phyloP scores from a whole-genome alignment of 2,113 vertebrate species.

The Meriones unguiculatus region DNA sequence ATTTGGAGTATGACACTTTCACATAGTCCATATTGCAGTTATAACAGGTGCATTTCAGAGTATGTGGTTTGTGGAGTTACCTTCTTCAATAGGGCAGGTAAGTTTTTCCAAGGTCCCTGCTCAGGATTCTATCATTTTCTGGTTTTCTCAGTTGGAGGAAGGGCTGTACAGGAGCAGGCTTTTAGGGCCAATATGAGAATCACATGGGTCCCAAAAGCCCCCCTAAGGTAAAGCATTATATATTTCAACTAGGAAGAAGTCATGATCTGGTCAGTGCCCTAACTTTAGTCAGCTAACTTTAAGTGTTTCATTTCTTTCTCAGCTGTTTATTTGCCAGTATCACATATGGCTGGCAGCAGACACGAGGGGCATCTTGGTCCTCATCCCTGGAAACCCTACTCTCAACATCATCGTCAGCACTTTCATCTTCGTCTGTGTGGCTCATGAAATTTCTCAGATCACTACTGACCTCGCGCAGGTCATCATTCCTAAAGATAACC shows the following conservation, averaged over 20 bases:
- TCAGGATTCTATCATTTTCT: not conserved
- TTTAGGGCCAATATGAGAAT: not conserved
- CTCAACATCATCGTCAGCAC: slow-evolving; percentile 97
- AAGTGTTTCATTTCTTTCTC: slow-evolving; percentile 37
- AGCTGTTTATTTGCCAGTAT: slow-evolving; percentile 99
- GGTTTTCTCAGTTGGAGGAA: not conserved
- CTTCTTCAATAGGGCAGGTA: slow-evolving; percentile 43
- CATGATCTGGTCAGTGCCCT: not conserved
- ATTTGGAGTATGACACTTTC: slow-evolving; percentile 56
- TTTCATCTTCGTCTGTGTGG: slow-evolving; percentile 98
- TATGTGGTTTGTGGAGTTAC: slow-evolving; percentile 44
- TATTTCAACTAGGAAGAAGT: slow-evolving; percentile 10
- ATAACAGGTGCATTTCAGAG: slow-evolving; percentile 3
- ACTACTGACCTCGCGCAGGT: slow-evolving; percentile 97
- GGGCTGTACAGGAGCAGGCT: not conserved
- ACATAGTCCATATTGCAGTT: slow-evolving; percentile 22
- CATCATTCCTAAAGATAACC: slow-evolving; percentile 95
- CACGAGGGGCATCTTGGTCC: slow-evolving; percentile 96
- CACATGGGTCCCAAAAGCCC: not conserved
- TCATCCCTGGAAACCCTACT: slow-evolving; percentile 95
- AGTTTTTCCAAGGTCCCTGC: not conserved
- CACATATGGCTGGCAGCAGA: slow-evolving; percentile 99
- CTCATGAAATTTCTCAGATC: slow-evolving; percentile 98
- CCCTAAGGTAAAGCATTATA: not conserved
- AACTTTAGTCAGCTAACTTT: slow-evolving; percentile 11